Base-by-base conservation (phyloP, 2,888 invertebrate genomes). In the Coelopa pilipes region DNA sequence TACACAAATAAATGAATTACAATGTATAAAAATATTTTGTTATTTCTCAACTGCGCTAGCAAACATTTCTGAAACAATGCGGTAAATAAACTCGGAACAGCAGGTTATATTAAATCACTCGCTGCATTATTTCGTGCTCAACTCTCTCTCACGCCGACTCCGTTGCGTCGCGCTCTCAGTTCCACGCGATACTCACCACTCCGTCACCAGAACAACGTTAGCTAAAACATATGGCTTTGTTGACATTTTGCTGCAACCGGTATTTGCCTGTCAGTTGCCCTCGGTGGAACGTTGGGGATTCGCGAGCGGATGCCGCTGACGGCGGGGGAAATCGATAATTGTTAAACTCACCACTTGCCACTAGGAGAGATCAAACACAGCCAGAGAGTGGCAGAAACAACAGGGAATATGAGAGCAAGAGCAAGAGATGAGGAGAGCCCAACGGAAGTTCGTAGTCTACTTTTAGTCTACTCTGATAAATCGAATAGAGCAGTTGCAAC, bases 381-480 rank as follows among this genome's bases (percentile, higher is more conserved):
- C 15, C 7, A 34, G 34, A 34, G 34, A 34, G 34, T 4, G 34
- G 4, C 4, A 34, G 7, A 34, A 2, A 34, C 34, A 34, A 4
- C 2, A 34, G 34, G 34, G 34, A 34, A 34, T 4, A 4, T 34
- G 34, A 34, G 34, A 34, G 34, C 12, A 46, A 59, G 59, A 9
- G 12, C 1, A 47, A 12, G 24, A 12, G 9, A 53, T 1, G 19
- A 45, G 24, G 24, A 9, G 24, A 24, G 11, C 10, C 10, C 1
- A 62, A 21, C 19, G 5, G 50, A 63, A 53, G 34, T 71, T 45
- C 53, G 24, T 34, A 70, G 70, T 17, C 59, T 60, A 60, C 70
- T 70, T 70, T 71, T 71, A 71, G 70, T 71, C 70, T 50, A 10
- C 62, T 49, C 17, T 19, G 63, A 53, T 49, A 50, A 63, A 53